Percentiles rank a stretch among this genome's conserved stretches.
Evolutionary conservation across 1,140 invertebrate species (phyloP).

Genomic region (Drosophila quadrilineata): DNA sequence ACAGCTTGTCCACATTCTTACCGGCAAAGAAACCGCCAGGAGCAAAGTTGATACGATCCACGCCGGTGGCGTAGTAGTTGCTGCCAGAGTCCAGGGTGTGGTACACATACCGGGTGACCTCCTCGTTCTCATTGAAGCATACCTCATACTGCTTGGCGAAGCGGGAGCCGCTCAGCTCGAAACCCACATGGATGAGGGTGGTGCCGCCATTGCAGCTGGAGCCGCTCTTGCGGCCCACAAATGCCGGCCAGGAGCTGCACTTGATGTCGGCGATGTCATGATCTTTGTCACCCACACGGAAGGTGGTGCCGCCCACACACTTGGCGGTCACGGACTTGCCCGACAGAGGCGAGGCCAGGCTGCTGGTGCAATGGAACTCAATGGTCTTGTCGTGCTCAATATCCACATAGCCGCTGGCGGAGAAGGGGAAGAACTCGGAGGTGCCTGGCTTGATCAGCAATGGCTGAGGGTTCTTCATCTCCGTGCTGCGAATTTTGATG

Average conservation of each 20-base stretch:
- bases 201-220: constrained; percentile 64
- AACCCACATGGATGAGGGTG: constrained; percentile 60
- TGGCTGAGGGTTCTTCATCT: constrained; percentile 61
- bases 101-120: constrained; percentile 76
- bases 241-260: constrained; percentile 58
- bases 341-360: constrained; percentile 56
- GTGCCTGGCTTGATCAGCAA: constrained; percentile 59
- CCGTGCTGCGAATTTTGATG: constrained; percentile 55
- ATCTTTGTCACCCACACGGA: constrained; percentile 47
- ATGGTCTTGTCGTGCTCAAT: constrained; percentile 53
- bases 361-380: constrained; percentile 62
- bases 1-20: constrained; percentile 70
- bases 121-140: constrained; percentile 78
- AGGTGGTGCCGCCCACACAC: constrained; percentile 56
- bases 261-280: constrained; percentile 55
- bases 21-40: constrained; percentile 62
- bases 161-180: constrained; percentile 40
- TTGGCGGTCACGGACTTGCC: constrained; percentile 57
- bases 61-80: constrained; percentile 55
- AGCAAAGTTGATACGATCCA: constrained; percentile 69
- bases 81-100: constrained; percentile 61
- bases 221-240: constrained; percentile 67
- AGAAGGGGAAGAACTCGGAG: constrained; percentile 48
- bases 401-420: constrained; percentile 46
- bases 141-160: constrained; percentile 80